phyloP scores from a whole-genome alignment of 2,888 invertebrate genomes.

The Brachynemurus nebulosus region DNA sequence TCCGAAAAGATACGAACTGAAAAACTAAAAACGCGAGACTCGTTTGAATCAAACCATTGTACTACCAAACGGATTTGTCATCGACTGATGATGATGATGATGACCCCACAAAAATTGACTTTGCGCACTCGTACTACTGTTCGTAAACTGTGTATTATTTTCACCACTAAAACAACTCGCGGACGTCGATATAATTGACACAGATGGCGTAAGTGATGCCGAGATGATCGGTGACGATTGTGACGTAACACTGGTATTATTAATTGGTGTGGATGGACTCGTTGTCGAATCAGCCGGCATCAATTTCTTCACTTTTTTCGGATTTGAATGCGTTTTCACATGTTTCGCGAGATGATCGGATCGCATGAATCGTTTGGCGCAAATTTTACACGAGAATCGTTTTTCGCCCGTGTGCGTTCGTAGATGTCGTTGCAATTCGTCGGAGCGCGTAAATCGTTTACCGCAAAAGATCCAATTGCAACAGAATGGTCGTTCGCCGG shows the following conservation, averaged over 20 bases:
- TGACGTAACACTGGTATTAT: background rate
- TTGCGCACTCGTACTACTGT: background rate
- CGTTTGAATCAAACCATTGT: no score
- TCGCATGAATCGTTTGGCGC: constrained; percentile 81
- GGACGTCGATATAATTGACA: background rate
- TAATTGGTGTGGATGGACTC: background rate
- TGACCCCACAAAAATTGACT: background rate
- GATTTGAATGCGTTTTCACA: constrained; percentile 71
- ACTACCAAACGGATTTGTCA: no score
- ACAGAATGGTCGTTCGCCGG: constrained; percentile 80
- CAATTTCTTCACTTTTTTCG: constrained; percentile 35
- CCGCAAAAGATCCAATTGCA: constrained; percentile 85
- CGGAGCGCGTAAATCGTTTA: constrained; percentile 81
- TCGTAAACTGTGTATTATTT: background rate
- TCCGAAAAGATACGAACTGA: no score
- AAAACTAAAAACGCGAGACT: no score
- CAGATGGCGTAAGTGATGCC: background rate
- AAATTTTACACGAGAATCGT: constrained; percentile 72
- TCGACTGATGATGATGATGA: no score
- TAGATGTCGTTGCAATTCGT: constrained; percentile 78
- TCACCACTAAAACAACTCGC: background rate
- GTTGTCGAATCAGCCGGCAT: background rate
- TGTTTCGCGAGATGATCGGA: constrained; percentile 92
- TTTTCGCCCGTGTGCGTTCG: constrained; percentile 86
- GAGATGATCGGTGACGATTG: background rate